These are phyloP conservation scores for Drosophila mayri DNA, from an alignment of 1,140 invertebrate species.

Conservation along the genomic window DNA sequence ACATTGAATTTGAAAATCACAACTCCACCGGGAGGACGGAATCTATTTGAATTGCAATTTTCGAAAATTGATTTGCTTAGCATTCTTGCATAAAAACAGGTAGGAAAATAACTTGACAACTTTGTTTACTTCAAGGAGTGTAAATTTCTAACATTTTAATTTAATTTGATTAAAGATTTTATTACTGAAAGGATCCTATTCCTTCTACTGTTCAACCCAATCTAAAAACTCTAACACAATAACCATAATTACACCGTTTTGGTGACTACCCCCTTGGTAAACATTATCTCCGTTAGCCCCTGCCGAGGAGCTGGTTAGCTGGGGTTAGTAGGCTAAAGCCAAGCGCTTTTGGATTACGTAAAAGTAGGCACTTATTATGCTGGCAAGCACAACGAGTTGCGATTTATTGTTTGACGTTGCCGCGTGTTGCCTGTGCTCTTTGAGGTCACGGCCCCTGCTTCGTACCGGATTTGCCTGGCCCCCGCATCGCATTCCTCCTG, in stretches of 20 bases:
- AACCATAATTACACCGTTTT: constrained; percentile 23
- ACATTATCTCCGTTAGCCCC: constrained; percentile 25
- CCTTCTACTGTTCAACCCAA: not conserved
- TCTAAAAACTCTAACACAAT: not conserved
- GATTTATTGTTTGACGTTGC: constrained; percentile 81
- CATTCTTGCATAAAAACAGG: not conserved
- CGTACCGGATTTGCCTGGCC: not conserved
- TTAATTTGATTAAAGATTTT: not conserved
- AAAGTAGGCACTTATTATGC: constrained; percentile 80
- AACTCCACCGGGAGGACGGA: not conserved
- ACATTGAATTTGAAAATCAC: not conserved
- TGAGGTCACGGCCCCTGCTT: constrained; percentile 54
- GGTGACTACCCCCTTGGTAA: constrained; percentile 16
- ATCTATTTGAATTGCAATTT: constrained; percentile 15
- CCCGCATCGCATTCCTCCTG: constrained; percentile 16
- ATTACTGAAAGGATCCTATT: too few relatives aligned
- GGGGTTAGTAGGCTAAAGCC: constrained; percentile 22
- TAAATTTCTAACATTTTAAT: not conserved
- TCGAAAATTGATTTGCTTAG: constrained; percentile 13
- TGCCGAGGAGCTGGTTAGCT: not conserved
- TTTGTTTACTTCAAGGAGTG: not conserved
- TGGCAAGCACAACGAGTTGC: constrained; percentile 79
- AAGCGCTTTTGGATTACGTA: constrained; percentile 71
- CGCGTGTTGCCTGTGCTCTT: constrained; percentile 47
- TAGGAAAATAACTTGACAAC: not conserved